These are phyloP conservation scores for Drosophila parthenogenetica DNA, from an alignment of 2,888 invertebrate genomes.

Conservation along the genomic window DNA sequence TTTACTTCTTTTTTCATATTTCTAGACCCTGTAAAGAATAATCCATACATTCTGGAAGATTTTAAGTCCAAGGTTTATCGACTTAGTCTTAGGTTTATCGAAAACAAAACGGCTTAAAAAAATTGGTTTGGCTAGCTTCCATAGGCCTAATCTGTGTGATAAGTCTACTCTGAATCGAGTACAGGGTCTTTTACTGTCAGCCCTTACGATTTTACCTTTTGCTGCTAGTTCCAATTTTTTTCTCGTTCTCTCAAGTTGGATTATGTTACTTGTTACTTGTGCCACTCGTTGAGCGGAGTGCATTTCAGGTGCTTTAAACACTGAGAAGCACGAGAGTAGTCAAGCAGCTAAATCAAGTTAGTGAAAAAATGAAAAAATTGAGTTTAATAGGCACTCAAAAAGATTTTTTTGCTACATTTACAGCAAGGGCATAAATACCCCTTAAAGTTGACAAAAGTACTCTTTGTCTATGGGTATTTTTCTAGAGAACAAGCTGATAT, in stretches of 20 bases:
- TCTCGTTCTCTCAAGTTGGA: slow-evolving; percentile 25
- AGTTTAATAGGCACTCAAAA: slow-evolving; percentile 40
- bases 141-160: too few species aligned
- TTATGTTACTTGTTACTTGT: slow-evolving; percentile 47
- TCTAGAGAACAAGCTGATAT: too few species aligned
- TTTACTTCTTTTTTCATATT: slow-evolving; percentile 11
- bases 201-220: too few species aligned
- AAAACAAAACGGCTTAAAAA: too few species aligned
- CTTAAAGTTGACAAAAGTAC: not conserved
- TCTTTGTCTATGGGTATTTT: not conserved
- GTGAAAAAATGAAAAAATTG: slow-evolving; percentile 23
- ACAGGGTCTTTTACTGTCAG: too few species aligned
- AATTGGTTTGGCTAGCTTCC: too few species aligned
- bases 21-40: not conserved
- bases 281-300: slow-evolving; percentile 41
- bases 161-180: too few species aligned
- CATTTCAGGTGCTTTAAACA: slow-evolving; percentile 33
- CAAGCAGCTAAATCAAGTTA: slow-evolving; percentile 38
- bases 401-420: not conserved
- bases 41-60: too few species aligned
- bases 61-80: too few species aligned
- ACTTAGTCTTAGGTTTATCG: too few species aligned
- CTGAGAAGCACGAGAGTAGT: slow-evolving; percentile 6
- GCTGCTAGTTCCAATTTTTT: slow-evolving; percentile 2
- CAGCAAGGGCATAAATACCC: not conserved